Base-by-base conservation (phyloP, 1,140 invertebrate genomes). In the Macrobrachium nipponense region DNA sequence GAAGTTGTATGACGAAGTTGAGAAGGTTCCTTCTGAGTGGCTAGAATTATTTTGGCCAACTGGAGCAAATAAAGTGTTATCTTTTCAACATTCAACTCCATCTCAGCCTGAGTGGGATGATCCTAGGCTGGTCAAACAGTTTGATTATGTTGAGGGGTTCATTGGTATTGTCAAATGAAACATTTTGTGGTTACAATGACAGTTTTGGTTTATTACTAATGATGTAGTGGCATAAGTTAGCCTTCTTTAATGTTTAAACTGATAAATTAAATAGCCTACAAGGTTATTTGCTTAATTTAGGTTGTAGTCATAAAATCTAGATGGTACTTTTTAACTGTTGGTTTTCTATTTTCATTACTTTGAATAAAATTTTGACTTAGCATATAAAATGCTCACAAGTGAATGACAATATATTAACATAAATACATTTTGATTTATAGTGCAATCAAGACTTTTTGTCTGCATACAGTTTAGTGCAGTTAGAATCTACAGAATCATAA, bases 41-140 rank as follows among this genome's bases (percentile, higher is more conserved):
- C 62, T 60, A 17, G 77, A 79, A 43, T 62, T 62, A 23, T 79
- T 61, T 51, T 79, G 77, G 77, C 77, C 77, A 79, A 17, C 20
- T 27, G 77, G 77, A 62, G 44, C 27, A 79, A 79, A 79, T 79
- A 60, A 79, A 79, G 77, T 79, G 59, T 20, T 79, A 27, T 7
- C 23, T 15, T 27, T 62, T 17, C 77, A 79, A 36, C 77, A 58
- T 43, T 12, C 59, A 43, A 79, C 60, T 15, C 10, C 20, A 60
- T 51, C 60, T 36, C 59, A 79, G 20, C 62, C 72, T 73, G 43
- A 62, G 12, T 60, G 60, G 15, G 8, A 36, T n/a, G 20, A 17
- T 23, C 51, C 60, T 61, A 10, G 11, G 14, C 23, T 27, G 23
- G n/a, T 23, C n/a, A 70, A 70, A 23, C 60, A 64, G 10, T 79